Evolutionary conservation across 1,140 invertebrate genomes (phyloP).

Genomic region (Macrocentrus cingulum): DNA sequence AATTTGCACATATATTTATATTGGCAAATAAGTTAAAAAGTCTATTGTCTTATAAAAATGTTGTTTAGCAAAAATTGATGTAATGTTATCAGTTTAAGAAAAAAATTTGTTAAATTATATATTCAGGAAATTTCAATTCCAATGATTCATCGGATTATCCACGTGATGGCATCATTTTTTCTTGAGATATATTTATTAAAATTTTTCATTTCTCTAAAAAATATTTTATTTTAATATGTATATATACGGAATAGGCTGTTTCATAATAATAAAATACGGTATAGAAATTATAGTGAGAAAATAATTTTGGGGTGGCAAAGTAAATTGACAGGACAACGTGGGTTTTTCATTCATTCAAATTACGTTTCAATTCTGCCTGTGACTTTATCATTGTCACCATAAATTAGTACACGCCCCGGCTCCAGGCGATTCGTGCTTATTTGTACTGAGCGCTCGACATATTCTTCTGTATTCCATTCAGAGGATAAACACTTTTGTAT

Average conservation of each 20-base stretch:
- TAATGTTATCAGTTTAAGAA: too few species aligned
- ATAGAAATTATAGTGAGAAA: constrained; percentile 35
- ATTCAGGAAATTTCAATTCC: too few species aligned
- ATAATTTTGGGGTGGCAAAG: constrained; percentile 52
- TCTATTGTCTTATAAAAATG: constrained; percentile 51
- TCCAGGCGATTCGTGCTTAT: constrained; percentile 32
- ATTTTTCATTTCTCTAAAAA: too few species aligned
- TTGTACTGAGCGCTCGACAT: background rate
- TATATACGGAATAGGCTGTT: too few species aligned
- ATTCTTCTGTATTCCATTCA: background rate
- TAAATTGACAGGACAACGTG: constrained; percentile 58
- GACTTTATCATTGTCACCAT: constrained; percentile 58
- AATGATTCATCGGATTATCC: too few species aligned
- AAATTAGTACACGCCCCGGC: constrained; percentile 59
- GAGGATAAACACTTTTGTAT: background rate
- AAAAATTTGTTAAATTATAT: too few species aligned
- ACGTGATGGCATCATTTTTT: too few species aligned
- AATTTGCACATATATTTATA: too few species aligned
- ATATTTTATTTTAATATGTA: too few species aligned
- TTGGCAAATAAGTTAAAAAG: too few species aligned
- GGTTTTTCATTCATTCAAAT: constrained; percentile 57
- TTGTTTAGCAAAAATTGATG: too few species aligned
- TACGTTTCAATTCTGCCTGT: constrained; percentile 58
- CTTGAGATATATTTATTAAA: too few species aligned
- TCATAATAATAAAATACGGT: constrained; percentile 9